These are phyloP conservation scores for Sebastes cheni DNA, from an alignment of 2,797 vertebrate species.

Conservation along the genomic window DNA sequence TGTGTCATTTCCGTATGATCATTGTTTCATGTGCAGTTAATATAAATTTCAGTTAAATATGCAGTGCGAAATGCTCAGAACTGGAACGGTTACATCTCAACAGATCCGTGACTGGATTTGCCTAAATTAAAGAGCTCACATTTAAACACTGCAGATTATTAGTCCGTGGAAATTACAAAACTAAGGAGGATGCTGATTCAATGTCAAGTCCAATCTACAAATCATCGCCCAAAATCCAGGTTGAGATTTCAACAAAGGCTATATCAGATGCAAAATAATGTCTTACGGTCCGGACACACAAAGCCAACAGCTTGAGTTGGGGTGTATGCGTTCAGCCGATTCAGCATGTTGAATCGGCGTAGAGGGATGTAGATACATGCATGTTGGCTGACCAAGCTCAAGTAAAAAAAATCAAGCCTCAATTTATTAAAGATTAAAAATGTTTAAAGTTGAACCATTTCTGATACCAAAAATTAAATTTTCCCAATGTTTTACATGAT, in stretches of 20 bases:
- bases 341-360: no score
- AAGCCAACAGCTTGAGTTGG: background rate
- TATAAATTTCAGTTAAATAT: background rate
- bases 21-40: background rate
- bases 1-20: constrained; percentile 18
- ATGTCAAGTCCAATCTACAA: background rate
- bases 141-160: background rate
- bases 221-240: background rate
- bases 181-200: background rate
- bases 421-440: background rate
- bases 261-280: background rate
- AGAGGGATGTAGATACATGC: background rate
- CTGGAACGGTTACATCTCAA: background rate
- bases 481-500: background rate
- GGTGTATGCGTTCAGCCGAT: background rate
- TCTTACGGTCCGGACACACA: background rate
- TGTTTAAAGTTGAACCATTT: background rate
- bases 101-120: background rate
- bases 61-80: background rate
- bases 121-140: background rate
- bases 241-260: background rate
- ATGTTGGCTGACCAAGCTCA: background rate
- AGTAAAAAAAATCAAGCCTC: background rate
- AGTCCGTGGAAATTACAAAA: background rate
- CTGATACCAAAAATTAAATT: background rate